Conservation (phyloP, 2,888 invertebrate species). For the Entomobrya proxima region DNA sequence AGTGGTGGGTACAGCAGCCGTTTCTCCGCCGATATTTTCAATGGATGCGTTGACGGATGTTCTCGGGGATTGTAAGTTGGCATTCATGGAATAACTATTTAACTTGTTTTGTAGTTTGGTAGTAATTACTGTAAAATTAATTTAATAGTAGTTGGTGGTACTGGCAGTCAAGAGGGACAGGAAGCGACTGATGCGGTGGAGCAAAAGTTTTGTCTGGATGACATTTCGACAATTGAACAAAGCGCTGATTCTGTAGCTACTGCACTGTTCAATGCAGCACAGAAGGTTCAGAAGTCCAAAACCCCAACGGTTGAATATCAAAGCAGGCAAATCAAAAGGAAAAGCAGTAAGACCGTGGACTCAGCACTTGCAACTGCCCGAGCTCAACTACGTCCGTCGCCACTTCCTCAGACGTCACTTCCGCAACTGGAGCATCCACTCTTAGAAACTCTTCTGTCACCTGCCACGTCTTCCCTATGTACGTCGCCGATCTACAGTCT, state of each 20-base stretch:
- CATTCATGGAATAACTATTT: neutral
- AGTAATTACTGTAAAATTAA: neutral
- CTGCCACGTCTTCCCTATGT: slow-evolving; percentile 19
- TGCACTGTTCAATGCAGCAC: slow-evolving; percentile 35
- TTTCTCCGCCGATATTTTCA: slow-evolving; percentile 48
- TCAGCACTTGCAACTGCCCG: too few relatives aligned
- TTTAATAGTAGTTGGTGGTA: neutral
- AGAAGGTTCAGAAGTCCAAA: neutral
- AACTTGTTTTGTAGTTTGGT: neutral
- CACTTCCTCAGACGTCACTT: too few relatives aligned
- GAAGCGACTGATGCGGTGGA: neutral
- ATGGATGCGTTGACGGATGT: slow-evolving; percentile 57
- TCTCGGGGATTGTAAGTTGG: slow-evolving; percentile 39
- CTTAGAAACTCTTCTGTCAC: slow-evolving; percentile 19
- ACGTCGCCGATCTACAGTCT: slow-evolving; percentile 41
- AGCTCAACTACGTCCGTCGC: too few relatives aligned
- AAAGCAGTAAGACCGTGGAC: neutral
- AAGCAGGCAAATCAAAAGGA: neutral
- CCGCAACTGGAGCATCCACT: slow-evolving; percentile 48
- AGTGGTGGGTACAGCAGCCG: neutral
- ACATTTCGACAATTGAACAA: slow-evolving; percentile 44
- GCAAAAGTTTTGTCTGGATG: slow-evolving; percentile 24
- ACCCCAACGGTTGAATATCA: neutral
- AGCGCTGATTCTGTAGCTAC: slow-evolving; percentile 37
- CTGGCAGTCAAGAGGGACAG: neutral